Evolutionary conservation across 2,113 vertebrate genomes (phyloP).

Genomic region (Seriola aureovittata): DNA sequence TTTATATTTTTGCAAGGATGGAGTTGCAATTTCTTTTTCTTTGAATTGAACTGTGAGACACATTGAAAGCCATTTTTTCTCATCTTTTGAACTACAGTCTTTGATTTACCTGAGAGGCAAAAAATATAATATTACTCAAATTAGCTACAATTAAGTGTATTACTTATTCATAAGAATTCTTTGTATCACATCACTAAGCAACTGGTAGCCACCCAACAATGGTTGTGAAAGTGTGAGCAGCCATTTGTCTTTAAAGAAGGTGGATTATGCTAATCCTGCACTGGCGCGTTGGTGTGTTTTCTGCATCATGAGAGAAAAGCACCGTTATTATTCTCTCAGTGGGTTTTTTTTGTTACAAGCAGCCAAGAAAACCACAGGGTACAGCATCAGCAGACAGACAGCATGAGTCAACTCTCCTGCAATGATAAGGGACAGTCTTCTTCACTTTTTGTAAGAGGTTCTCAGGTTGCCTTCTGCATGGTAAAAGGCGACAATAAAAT

Average conservation of each 20-base stretch:
- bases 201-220: neutral
- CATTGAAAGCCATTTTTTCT: neutral
- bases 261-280: neutral
- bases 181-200: neutral
- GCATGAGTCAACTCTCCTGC: neutral
- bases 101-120: neutral
- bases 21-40: neutral
- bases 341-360: neutral
- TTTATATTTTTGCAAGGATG: no score
- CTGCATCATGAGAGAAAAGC: neutral
- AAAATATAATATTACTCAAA: neutral
- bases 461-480: neutral
- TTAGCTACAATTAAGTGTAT: neutral
- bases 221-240: neutral
- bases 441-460: neutral
- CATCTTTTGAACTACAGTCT: neutral
- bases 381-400: neutral
- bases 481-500: neutral
- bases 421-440: neutral
- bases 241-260: neutral
- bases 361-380: neutral
- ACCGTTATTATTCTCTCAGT: slow-evolving; percentile 36
- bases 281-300: neutral
- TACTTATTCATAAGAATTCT: neutral
- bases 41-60: neutral